Percentiles rank a stretch among this genome's conserved stretches.
Conservation (phyloP, 2,888 invertebrate genomes). For the Brachyopa scutellaris region DNA sequence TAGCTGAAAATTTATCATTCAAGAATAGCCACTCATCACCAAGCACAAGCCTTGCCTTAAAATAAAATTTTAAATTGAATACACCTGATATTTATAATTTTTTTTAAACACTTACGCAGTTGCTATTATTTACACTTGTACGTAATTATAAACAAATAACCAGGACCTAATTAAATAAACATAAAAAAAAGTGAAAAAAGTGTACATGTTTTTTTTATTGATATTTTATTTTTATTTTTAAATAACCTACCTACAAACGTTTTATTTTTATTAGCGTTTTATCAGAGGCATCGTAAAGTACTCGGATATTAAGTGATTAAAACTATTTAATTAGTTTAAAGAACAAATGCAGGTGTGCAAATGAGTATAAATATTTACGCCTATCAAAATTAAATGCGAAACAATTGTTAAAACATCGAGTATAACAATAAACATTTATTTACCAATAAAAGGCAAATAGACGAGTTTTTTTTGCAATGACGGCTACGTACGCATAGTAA, state of each 20-base stretch:
- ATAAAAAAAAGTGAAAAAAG: background rate
- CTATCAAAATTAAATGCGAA: conserved; percentile 18
- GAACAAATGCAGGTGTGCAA: conserved; percentile 2
- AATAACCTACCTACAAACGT: background rate
- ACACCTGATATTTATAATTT: too few relatives aligned
- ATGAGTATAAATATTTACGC: conserved; percentile 1
- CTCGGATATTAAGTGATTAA: conserved; percentile 29
- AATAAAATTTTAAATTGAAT: too few relatives aligned
- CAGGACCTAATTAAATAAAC: background rate
- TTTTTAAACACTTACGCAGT: background rate
- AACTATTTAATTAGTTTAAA: conserved; percentile 37
- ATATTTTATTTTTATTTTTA: too few relatives aligned
- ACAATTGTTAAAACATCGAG: conserved; percentile 12
- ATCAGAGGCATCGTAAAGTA: background rate
- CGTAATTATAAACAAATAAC: background rate
- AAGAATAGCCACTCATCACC: too few relatives aligned
- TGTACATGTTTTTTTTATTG: too few relatives aligned
- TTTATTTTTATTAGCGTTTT: background rate
- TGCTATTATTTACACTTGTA: background rate
- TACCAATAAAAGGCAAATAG: background rate
- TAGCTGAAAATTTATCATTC: too few relatives aligned
- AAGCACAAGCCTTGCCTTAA: too few relatives aligned
- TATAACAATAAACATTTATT: conserved; percentile 15
- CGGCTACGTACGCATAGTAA: background rate
- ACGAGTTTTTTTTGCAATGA: background rate